Conservation (phyloP, 2,888 invertebrate genomes). For the Drosophila prostipennis region DNA sequence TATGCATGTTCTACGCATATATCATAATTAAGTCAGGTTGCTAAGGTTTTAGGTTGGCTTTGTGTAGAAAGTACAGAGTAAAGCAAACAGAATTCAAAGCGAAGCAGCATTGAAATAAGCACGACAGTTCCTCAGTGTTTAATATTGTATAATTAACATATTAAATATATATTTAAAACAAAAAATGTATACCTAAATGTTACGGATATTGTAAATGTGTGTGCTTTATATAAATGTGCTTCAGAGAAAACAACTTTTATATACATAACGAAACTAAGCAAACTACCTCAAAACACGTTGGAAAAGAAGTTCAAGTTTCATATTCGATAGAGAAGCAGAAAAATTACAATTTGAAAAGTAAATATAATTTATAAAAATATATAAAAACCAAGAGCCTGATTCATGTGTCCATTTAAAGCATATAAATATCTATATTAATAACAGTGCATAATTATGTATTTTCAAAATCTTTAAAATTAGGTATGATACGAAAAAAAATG, state of each 20-base stretch:
- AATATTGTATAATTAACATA: constrained; percentile 56
- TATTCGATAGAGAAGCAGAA: constrained; percentile 51
- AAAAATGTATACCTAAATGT: constrained; percentile 55
- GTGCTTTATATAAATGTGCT: constrained; percentile 83
- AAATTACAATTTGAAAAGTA: constrained; percentile 50
- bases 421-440: constrained; percentile 43
- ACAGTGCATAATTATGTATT: constrained; percentile 49
- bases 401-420: constrained; percentile 73
- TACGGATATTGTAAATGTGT: constrained; percentile 80
- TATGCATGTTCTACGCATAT: constrained; percentile 33
- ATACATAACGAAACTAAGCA: constrained; percentile 58
- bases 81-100: constrained; percentile 45
- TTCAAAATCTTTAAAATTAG: constrained; percentile 52
- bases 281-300: constrained; percentile 73
- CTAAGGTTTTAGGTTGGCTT: constrained; percentile 62
- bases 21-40: constrained; percentile 48
- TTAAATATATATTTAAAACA: constrained; percentile 43
- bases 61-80: constrained; percentile 51
- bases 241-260: constrained; percentile 61
- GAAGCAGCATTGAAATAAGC: constrained; percentile 70
- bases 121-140: constrained; percentile 81
- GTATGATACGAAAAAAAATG: constrained; percentile 24
- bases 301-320: constrained; percentile 65
- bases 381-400: constrained; percentile 71
- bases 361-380: constrained; percentile 42